Evolutionary conservation across 1,140 invertebrate genomes (phyloP), one percentile per base, ranked within the genome.

Genomic region (Aporrectodea caliginosa): DNA sequence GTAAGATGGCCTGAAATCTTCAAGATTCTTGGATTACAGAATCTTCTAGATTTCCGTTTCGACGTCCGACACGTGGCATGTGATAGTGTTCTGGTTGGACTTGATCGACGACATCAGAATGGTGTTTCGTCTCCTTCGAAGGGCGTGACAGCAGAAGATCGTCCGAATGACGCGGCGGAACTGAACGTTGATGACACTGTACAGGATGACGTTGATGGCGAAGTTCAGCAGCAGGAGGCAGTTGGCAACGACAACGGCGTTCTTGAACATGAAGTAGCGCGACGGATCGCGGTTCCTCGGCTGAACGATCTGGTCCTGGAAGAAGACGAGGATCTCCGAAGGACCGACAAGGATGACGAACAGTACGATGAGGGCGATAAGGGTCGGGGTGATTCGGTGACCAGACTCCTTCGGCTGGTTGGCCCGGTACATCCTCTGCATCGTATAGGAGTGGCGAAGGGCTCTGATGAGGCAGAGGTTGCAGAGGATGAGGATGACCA

Each of bases 161-260:
- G 79, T 34, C 12, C 70, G 71, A 30, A 81, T 43, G 27, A 85
- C 86, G 72, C 83, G 82, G 16, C 87, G 82, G 80, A 87, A 88
- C 32, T 85, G 84, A 70, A 86, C 86, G 84, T 88, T 88, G 29
- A 88, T 83, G 1, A 84, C 84, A 80, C 86, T 87, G 78, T 88
- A 87, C 0, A 88, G 81, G 12, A 87, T 83, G 79, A 88, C 87
- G 79, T 88, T 88, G 12, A 86, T 80, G 1, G 85, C 84, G 78
- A 87, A 87, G 71, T 88, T 87, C 32, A 86, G 78, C 0, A 85
- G 83, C 75, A 86, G 85, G 84, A 87, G 84, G 81, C 85, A 83
- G 74, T 87, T 87, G 29, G 86, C 85, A 2, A 76, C 43, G 29
- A 76, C 35, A 27, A 29, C 22, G 16, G 27, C 34, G 1, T 27